Evolutionary conservation across 2,797 vertebrate species (phyloP), one percentile per base, ranked within the genome.

Genomic region (Trematomus bernacchii): DNA sequence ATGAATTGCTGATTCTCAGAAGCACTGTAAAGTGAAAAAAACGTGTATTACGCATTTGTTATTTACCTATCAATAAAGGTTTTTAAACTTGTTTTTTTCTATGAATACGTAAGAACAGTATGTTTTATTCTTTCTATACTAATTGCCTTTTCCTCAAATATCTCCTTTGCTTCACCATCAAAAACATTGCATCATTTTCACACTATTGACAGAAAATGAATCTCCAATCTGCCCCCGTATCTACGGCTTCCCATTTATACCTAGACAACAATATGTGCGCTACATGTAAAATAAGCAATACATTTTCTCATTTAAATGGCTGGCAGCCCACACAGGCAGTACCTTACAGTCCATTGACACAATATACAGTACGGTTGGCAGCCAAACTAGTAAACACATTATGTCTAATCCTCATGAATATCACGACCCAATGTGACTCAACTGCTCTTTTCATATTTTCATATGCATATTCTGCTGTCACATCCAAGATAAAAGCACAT

Each of bases 401-500:
- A 84, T 37, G 67, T 81, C 71, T 90, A 89, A 90, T 90, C 89
- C 78, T 85, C 74, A 85, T 86, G 82, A 90, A 89, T 90, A 84
- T 73, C 70, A 54, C 40, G 71, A 82, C 82, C 88, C 43, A 23
- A 85, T 72, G 85, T 84, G 87, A 87, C 78, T 89, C 82, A 66
- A 80, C 73, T 63, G 59, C 82, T 84, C 82, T 85, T 88, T 82
- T 82, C 58, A 19, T 59, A 84, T 90, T 89, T 89, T 87, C 79
- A 90, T 89, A 83, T 90, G 91, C 86, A 90, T 82, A 90, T 85
- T 89, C 89, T 14, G 75, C 90, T 88, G 93, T 91, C 89, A 92
- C 89, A 87, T 91, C 85, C 82, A 27, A 86, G 79, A 85, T 89
- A 89, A 90, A 90, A 88, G 90, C 86, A 84, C 79, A 89, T 88